Evolutionary conservation across 2,888 invertebrate genomes (phyloP).

Genomic region (Pachydiplax longipennis): DNA sequence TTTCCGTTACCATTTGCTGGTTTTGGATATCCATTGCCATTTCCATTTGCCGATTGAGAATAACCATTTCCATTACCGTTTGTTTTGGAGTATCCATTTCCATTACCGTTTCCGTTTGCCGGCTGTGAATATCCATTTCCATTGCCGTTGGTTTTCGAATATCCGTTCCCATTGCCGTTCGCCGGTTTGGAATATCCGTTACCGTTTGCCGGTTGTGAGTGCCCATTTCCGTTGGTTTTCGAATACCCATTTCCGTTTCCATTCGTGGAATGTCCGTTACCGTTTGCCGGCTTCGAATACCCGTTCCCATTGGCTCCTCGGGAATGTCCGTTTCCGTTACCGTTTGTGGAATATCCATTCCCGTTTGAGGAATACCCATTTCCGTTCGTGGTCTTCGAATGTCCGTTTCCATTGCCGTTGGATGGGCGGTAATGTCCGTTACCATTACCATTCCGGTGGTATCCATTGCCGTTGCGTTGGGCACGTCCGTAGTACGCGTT

Average conservation of each 20-base stretch:
- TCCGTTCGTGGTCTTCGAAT: neutral
- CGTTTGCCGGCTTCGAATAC: neutral
- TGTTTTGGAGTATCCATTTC: neutral
- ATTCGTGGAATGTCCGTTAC: neutral
- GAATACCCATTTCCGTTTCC: neutral
- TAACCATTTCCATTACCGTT: neutral
- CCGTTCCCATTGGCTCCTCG: neutral
- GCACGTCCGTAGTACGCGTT: neutral
- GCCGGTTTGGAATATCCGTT: neutral
- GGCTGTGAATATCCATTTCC: neutral
- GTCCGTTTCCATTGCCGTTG: neutral
- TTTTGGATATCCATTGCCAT: neutral
- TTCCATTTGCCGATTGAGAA: neutral
- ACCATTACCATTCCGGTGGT: neutral
- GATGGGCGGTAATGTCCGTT: neutral
- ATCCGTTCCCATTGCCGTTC: neutral
- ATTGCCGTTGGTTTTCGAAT: neutral
- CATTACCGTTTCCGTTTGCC: neutral
- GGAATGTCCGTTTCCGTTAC: neutral
- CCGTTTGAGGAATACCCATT: neutral
- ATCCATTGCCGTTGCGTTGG: neutral
- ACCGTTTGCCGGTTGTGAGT: neutral
- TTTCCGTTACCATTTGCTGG: neutral
- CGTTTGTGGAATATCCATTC: neutral
- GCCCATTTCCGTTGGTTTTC: neutral